phyloP scores from a whole-genome alignment of 2,113 vertebrate species.

The Loxodonta africana region DNA sequence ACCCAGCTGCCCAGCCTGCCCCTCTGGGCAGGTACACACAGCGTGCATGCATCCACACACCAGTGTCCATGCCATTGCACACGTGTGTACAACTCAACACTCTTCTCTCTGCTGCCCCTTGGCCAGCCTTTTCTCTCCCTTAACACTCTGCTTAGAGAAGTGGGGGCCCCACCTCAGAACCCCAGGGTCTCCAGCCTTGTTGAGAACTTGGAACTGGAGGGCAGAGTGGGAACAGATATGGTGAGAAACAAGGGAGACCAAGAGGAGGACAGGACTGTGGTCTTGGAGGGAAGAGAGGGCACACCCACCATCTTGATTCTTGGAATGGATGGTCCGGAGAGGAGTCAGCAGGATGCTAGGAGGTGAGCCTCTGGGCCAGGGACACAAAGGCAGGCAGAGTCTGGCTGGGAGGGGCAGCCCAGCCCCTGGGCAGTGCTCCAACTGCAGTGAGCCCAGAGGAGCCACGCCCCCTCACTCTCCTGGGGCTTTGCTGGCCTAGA shows the following conservation, averaged over 20 bases:
- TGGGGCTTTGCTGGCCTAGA: neutral
- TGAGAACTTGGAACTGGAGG: slow-evolving; percentile 20
- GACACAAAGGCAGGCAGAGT: too few relatives aligned
- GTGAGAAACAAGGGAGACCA: neutral
- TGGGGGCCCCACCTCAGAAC: neutral
- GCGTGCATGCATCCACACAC: rapidly evolving
- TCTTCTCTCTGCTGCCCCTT: neutral
- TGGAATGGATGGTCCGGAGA: neutral
- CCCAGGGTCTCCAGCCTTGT: neutral
- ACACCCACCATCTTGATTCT: neutral
- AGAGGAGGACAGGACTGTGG: neutral
- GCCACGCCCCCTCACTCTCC: too few relatives aligned
- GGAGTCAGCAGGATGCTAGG: neutral
- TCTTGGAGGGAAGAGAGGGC: neutral
- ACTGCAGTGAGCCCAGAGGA: neutral
- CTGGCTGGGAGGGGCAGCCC: neutral
- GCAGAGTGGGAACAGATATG: neutral
- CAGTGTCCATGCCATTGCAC: rapidly evolving
- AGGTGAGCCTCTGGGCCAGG: neutral
- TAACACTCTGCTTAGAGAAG: neutral
- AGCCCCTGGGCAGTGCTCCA: neutral
- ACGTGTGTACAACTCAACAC: neutral
- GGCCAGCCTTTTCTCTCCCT: neutral
- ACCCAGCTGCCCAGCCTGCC: neutral
- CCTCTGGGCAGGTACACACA: neutral